phyloP scores from a whole-genome alignment of 1,140 invertebrate genomes.

The Periplaneta americana region DNA sequence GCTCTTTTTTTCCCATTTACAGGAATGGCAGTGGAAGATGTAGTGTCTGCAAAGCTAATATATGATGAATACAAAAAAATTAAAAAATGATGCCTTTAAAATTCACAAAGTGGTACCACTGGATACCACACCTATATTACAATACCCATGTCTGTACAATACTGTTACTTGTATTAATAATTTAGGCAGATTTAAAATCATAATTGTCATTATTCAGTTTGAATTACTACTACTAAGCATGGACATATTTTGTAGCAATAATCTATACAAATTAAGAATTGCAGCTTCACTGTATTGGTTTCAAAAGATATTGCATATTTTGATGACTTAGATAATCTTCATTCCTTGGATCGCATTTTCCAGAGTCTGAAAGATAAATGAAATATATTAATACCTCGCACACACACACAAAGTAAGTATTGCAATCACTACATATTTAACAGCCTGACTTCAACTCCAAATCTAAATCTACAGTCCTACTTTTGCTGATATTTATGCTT shows the following conservation, averaged over 20 bases:
- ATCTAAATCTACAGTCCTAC: too few species aligned
- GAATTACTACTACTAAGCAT: neutral
- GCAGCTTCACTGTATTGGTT: neutral
- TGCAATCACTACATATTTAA: too few species aligned
- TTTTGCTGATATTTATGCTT: too few species aligned
- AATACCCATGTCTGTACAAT: neutral
- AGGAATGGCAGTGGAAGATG: slow-evolving; percentile 48
- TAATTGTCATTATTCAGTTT: neutral
- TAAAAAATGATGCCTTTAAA: neutral
- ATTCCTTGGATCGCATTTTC: slow-evolving; percentile 35
- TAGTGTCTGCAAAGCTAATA: slow-evolving; percentile 40
- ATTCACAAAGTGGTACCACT: neutral
- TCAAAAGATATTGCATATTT: neutral
- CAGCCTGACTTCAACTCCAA: too few species aligned
- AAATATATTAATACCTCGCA: slow-evolving; percentile 2
- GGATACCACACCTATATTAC: neutral
- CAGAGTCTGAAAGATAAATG: slow-evolving; percentile 31
- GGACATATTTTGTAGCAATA: neutral
- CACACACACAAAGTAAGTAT: too few species aligned
- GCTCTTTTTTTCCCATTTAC: slow-evolving; percentile 17
- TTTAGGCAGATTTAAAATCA: neutral
- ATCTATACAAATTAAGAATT: neutral
- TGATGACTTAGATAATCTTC: slow-evolving; percentile 25
- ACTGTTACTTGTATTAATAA: neutral
- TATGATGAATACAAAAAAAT: slow-evolving; percentile 28